Evolutionary conservation across 2,888 invertebrate species (phyloP).

Genomic region (Philonicus albiceps): DNA sequence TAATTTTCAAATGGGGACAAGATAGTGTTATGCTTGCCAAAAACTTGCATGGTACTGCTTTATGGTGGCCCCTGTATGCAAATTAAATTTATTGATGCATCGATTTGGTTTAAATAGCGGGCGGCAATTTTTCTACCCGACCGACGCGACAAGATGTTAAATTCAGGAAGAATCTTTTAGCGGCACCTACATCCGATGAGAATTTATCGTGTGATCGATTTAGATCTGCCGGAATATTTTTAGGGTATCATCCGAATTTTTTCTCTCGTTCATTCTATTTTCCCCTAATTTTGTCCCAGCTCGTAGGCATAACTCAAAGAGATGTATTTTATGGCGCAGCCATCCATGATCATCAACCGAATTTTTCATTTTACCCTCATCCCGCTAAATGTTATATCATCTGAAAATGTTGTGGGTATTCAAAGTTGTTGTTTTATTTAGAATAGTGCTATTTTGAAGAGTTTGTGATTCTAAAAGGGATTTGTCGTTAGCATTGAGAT

Average conservation of each 20-base stretch:
- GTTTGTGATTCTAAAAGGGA: background rate
- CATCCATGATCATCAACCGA: background rate
- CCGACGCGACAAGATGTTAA: background rate
- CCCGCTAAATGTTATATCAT: background rate
- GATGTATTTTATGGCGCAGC: background rate
- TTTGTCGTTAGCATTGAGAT: background rate
- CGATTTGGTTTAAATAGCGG: background rate
- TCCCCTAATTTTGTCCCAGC: background rate
- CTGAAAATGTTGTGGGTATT: background rate
- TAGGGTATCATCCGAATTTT: background rate
- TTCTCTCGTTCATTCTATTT: background rate
- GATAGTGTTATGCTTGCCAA: background rate
- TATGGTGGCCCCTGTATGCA: background rate
- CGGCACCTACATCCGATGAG: background rate
- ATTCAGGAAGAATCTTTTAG: background rate
- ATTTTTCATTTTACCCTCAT: background rate
- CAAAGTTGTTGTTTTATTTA: background rate
- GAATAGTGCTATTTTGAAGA: background rate
- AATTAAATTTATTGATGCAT: slow-evolving; percentile 33
- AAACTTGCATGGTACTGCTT: slow-evolving; percentile 4
- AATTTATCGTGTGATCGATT: background rate
- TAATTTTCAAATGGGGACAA: slow-evolving; percentile 5
- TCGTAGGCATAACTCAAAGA: background rate
- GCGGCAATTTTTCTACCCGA: background rate
- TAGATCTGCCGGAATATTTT: background rate